Evolutionary conservation across 2,888 invertebrate genomes (phyloP).

Genomic region (Platycheirus rosarum): DNA sequence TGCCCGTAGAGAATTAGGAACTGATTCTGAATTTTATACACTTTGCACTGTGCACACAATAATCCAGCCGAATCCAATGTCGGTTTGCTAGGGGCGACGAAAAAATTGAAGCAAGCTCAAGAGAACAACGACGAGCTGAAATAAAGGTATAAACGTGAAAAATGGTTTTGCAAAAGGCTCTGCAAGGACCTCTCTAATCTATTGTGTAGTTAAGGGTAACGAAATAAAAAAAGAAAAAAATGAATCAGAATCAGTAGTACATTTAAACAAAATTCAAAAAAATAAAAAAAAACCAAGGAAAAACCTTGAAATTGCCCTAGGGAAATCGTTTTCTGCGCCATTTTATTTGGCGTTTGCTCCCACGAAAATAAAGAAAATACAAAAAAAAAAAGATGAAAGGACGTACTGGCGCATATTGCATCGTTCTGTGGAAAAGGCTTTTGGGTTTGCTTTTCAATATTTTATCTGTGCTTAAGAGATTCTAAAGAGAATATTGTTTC

Average conservation of each 20-base stretch:
- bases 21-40: constrained; percentile 73
- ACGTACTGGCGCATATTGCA: constrained; percentile 70
- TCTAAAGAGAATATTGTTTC: constrained; percentile 70
- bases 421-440: constrained; percentile 56
- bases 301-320: constrained; percentile 66
- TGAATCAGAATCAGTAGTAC: too few species aligned
- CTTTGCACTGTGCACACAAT: constrained; percentile 72
- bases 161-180: constrained; percentile 63
- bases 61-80: constrained; percentile 72
- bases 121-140: constrained; percentile 39
- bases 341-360: constrained; percentile 64
- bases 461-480: constrained; percentile 70
- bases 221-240: constrained; percentile 37
- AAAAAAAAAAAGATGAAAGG: neutral
- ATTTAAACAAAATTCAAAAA: neutral
- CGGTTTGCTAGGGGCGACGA: constrained; percentile 67
- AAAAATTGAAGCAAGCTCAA: constrained; percentile 2
- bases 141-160: constrained; percentile 60
- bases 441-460: constrained; percentile 43
- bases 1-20: constrained; percentile 72
- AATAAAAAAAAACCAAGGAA: constrained; percentile 12
- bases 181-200: constrained; percentile 63
- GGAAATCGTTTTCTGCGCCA: constrained; percentile 70
- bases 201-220: constrained; percentile 73
- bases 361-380: constrained; percentile 18